Evolutionary conservation across 2,113 vertebrate genomes (phyloP).

Genomic region (Haliaeetus leucogaster): DNA sequence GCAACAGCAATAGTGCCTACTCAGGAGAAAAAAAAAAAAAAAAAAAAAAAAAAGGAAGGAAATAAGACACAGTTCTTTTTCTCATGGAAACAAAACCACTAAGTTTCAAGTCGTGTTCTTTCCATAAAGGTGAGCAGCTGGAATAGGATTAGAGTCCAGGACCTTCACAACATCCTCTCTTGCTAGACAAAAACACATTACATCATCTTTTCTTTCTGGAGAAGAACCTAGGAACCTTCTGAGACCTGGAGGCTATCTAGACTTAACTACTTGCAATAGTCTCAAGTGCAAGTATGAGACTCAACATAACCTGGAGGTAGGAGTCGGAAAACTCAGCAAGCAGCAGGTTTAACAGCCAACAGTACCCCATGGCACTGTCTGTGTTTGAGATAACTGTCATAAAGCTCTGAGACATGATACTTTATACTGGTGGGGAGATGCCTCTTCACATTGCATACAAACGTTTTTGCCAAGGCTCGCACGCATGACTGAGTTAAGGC

Average conservation of each 20-base stretch:
- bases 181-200: not conserved
- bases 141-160: too few species aligned
- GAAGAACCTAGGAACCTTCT: not conserved
- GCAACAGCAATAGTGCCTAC: not conserved
- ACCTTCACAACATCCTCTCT: not conserved
- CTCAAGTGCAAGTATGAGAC: not conserved
- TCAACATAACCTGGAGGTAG: not conserved
- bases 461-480: not conserved
- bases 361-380: not conserved
- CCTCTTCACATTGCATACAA: not conserved
- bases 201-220: too few species aligned
- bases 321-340: not conserved
- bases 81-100: not conserved
- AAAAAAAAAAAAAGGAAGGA: not conserved
- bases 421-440: not conserved
- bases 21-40: accelerated
- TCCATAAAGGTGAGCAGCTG: not conserved
- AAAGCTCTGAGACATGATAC: not conserved
- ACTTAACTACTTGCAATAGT: not conserved
- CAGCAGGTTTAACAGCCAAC: not conserved
- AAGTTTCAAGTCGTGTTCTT: not conserved
- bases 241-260: not conserved
- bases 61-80: not conserved
- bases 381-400: not conserved
- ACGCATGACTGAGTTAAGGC: not conserved